Conservation (phyloP, 1,140 invertebrate species). For the Glossosoma conforme region DNA sequence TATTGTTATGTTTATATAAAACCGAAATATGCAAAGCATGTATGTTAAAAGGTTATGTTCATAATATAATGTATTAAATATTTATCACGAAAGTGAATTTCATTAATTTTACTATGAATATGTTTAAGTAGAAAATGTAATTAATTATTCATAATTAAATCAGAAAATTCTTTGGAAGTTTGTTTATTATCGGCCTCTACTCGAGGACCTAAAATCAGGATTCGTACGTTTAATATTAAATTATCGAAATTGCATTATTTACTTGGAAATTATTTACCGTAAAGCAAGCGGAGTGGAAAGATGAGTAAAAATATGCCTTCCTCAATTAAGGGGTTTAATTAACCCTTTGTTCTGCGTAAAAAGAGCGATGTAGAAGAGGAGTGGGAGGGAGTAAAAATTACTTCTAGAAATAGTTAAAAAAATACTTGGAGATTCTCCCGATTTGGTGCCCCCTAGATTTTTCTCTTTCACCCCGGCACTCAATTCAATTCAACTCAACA, state of each 20-base stretch:
- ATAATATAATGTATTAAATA: too few relatives aligned
- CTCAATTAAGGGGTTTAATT: constrained; percentile 31
- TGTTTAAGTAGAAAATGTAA: too few relatives aligned
- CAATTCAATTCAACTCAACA: constrained; percentile 31
- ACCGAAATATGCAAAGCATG: too few relatives aligned
- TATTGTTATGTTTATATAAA: too few relatives aligned
- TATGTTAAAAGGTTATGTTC: too few relatives aligned
- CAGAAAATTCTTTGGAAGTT: too few relatives aligned
- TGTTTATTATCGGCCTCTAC: too few relatives aligned
- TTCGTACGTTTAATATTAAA: not conserved
- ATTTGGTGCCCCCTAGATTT: constrained; percentile 11
- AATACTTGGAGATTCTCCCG: constrained; percentile 16
- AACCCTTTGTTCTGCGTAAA: constrained; percentile 30
- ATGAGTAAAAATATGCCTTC: constrained; percentile 25
- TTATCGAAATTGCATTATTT: constrained; percentile 27
- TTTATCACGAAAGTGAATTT: too few relatives aligned
- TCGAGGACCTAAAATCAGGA: too few relatives aligned
- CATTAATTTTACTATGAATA: too few relatives aligned
- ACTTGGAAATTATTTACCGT: constrained; percentile 28
- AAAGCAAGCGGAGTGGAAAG: constrained; percentile 18
- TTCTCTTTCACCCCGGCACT: constrained; percentile 16
- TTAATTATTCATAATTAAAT: too few relatives aligned
- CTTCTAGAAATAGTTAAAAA: constrained; percentile 25
- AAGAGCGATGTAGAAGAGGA: constrained; percentile 20
- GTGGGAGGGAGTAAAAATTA: constrained; percentile 22